Conservation (phyloP, 1,140 invertebrate genomes). For the Nixonia krombeini region DNA sequence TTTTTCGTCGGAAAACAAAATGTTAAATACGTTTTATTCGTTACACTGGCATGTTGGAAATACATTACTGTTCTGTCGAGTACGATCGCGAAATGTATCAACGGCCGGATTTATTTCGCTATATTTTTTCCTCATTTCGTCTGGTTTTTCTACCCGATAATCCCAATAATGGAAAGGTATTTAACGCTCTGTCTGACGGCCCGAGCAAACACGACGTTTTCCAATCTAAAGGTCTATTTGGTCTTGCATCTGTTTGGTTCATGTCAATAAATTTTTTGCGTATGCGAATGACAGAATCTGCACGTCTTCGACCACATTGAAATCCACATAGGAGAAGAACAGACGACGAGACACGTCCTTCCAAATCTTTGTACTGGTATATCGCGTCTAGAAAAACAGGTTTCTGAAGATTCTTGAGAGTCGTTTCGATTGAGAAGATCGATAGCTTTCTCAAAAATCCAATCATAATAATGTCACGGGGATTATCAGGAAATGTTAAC, state of each 20-base stretch:
- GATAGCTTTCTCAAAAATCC: constrained; percentile 32
- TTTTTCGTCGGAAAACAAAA: background rate
- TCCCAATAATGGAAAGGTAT: too few species aligned
- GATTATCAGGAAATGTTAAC: constrained; percentile 12
- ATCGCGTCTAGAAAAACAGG: constrained; percentile 44
- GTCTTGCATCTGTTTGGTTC: too few species aligned
- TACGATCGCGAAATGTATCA: too few species aligned
- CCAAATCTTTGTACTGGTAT: constrained; percentile 18
- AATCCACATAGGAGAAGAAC: constrained; percentile 19
- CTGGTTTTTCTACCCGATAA: too few species aligned
- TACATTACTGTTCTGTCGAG: too few species aligned
- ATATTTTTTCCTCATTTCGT: too few species aligned
- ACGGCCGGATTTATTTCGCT: too few species aligned
- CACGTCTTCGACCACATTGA: constrained; percentile 28
- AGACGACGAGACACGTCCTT: constrained; percentile 23
- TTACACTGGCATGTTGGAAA: too few species aligned
- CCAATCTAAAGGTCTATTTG: too few species aligned
- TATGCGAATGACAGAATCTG: constrained; percentile 35
- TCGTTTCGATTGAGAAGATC: constrained; percentile 44
- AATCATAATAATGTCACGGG: constrained; percentile 34
- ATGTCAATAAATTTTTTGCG: background rate
- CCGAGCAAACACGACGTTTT: too few species aligned
- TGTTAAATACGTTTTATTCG: background rate
- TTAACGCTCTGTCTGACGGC: too few species aligned
- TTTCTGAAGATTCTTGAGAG: constrained; percentile 34